These are phyloP conservation scores for Deladenus siricidicola DNA, from an alignment of 2,888 invertebrate species.

Conservation along the genomic window DNA sequence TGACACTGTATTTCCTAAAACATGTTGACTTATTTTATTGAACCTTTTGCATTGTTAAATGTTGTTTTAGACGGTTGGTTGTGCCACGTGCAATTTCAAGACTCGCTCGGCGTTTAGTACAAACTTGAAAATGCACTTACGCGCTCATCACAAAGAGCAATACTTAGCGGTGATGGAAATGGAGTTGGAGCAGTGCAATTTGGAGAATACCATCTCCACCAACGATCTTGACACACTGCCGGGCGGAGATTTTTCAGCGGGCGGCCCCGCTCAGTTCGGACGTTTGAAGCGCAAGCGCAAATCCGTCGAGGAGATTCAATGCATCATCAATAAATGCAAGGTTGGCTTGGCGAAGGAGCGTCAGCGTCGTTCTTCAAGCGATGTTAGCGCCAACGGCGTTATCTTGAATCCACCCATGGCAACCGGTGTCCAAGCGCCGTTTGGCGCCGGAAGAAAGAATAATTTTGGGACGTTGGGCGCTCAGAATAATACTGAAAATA, in stretches of 20 bases:
- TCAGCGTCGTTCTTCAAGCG: background rate
- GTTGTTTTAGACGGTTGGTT: constrained; percentile 40
- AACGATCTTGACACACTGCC: background rate
- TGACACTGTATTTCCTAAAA: too few species aligned
- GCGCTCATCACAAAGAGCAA: constrained; percentile 41
- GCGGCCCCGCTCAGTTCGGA: background rate
- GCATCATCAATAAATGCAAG: constrained; percentile 6
- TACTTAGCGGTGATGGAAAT: constrained; percentile 19
- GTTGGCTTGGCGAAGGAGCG: background rate
- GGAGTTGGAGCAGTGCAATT: constrained; percentile 16
- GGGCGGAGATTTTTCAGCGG: background rate
- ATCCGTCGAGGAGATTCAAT: constrained; percentile 5
- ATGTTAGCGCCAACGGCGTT: background rate
- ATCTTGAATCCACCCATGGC: too few species aligned
- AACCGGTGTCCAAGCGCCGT: too few species aligned
- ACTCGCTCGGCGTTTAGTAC: constrained; percentile 47
- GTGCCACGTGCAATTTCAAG: constrained; percentile 44
- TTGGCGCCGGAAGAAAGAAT: background rate
- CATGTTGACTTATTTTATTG: too few species aligned
- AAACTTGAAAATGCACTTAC: constrained; percentile 47
- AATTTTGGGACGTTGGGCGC: background rate
- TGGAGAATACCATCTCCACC: constrained; percentile 2
- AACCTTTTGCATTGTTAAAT: background rate
- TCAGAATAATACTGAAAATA: background rate
- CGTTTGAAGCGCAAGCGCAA: background rate